Conservation (phyloP, 1,140 invertebrate genomes). For the Steinernema khuongi region DNA sequence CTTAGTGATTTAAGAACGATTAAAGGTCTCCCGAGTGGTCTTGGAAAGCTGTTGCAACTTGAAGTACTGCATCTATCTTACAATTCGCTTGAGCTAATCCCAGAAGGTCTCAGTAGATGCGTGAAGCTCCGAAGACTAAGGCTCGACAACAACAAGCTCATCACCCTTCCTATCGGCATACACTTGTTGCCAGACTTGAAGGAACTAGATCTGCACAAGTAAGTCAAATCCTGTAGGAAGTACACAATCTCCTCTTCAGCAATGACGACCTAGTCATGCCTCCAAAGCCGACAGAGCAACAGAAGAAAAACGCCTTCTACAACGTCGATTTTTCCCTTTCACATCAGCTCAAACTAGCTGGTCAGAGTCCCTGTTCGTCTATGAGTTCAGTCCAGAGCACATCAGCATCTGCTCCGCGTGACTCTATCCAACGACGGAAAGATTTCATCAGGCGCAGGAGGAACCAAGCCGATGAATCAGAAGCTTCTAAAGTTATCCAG, state of each 20-base stretch:
- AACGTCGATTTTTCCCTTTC: constrained; percentile 98
- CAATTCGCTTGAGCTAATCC: constrained; percentile 95
- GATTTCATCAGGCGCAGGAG: constrained; percentile 53
- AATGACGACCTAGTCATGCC: constrained; percentile 96
- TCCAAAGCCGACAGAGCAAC: constrained; percentile 77
- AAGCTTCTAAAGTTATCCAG: constrained; percentile 56
- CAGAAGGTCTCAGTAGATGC: constrained; percentile 92
- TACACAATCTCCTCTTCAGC: constrained; percentile 34
- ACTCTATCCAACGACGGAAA: constrained; percentile 50
- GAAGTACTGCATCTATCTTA: constrained; percentile 93
- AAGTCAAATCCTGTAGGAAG: constrained; percentile 11
- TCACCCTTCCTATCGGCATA: constrained; percentile 93
- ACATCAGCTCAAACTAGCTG: constrained; percentile 60
- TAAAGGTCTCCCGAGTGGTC: constrained; percentile 89
- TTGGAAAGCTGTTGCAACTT: constrained; percentile 85
- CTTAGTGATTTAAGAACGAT: constrained; percentile 59
- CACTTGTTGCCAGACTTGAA: constrained; percentile 80
- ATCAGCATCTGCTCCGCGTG: constrained; percentile 24
- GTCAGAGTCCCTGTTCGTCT: constrained; percentile 68
- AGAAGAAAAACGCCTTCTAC: constrained; percentile 69
- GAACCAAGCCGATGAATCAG: constrained; percentile 51
- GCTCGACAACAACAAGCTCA: constrained; percentile 82
- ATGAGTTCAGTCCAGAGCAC: constrained; percentile 56
- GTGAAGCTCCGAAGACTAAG: constrained; percentile 90
- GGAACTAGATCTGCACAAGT: constrained; percentile 59